A percentile compares a stretch with the other conserved stretches of the same genome.
Conservation (phyloP, 2,888 invertebrate genomes). For the Pteria penguin region DNA sequence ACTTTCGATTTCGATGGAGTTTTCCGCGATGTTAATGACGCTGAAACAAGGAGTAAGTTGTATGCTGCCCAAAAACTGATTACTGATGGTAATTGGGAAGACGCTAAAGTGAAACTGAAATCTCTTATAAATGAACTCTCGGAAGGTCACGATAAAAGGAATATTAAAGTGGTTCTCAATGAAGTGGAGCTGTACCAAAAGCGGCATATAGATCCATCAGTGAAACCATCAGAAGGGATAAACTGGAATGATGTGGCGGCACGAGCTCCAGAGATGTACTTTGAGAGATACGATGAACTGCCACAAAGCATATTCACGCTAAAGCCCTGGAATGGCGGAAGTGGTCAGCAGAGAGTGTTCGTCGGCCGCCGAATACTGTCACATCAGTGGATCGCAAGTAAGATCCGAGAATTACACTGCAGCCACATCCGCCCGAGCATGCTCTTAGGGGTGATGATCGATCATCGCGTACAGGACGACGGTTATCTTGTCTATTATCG, state of each 20-base stretch:
- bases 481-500: conserved; percentile 55
- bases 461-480: conserved; percentile 55
- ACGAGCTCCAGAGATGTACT: conserved; percentile 47
- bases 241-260: conserved; percentile 49
- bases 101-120: conserved; percentile 41
- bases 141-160: conserved; percentile 55
- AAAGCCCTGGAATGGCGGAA: conserved; percentile 38
- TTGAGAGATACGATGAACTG: conserved; percentile 53
- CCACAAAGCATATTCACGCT: conserved; percentile 58
- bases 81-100: conserved; percentile 50
- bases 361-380: conserved; percentile 56
- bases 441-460: conserved; percentile 57
- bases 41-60: conserved; percentile 48
- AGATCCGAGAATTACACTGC: conserved; percentile 60
- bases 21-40: conserved; percentile 57
- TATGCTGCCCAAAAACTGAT: conserved; percentile 50
- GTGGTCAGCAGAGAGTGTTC: conserved; percentile 33
- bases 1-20: conserved; percentile 56
- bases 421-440: conserved; percentile 58
- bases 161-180: conserved; percentile 46
- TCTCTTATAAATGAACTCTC: conserved; percentile 36
- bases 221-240: conserved; percentile 38
- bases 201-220: conserved; percentile 44
- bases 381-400: conserved; percentile 56
- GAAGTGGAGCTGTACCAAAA: conserved; percentile 54